Evolutionary conservation across 2,113 vertebrate species (phyloP).

Genomic region (Eonycteris spelaea): DNA sequence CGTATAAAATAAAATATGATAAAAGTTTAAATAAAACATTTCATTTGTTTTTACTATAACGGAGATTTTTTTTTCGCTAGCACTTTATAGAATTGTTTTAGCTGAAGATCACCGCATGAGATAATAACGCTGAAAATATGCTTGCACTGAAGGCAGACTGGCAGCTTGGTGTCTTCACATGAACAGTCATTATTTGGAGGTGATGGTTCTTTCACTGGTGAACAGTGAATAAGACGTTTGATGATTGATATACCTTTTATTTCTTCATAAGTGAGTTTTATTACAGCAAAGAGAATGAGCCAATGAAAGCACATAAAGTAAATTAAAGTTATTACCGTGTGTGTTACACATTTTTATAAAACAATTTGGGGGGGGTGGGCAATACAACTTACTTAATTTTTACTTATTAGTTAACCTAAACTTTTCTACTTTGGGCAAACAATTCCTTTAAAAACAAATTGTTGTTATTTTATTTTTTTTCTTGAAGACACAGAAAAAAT

Average conservation of each 20-base stretch:
- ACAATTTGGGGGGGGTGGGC: background rate
- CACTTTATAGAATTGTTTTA: background rate
- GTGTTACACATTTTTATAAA: background rate
- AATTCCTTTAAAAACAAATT: background rate
- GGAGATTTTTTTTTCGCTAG: background rate
- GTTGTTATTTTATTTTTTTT: background rate
- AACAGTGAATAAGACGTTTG: background rate
- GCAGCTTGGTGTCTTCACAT: background rate
- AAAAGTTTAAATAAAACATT: background rate
- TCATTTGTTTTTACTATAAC: background rate
- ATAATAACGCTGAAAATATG: background rate
- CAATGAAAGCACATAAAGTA: background rate
- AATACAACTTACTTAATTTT: background rate
- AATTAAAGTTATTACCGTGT: background rate
- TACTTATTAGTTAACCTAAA: background rate
- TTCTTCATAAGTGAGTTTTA: background rate
- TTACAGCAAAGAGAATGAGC: background rate
- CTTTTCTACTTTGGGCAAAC: background rate
- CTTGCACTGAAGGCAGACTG: background rate
- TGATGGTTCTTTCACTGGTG: background rate
- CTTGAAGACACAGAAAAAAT: background rate
- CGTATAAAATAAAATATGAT: background rate
- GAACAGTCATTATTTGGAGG: background rate
- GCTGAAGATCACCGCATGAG: background rate
- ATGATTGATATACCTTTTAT: background rate